Percentiles rank a stretch among this genome's conserved stretches.
Conservation (phyloP, 2,888 invertebrate genomes). For the Latrodectus hesperus region DNA sequence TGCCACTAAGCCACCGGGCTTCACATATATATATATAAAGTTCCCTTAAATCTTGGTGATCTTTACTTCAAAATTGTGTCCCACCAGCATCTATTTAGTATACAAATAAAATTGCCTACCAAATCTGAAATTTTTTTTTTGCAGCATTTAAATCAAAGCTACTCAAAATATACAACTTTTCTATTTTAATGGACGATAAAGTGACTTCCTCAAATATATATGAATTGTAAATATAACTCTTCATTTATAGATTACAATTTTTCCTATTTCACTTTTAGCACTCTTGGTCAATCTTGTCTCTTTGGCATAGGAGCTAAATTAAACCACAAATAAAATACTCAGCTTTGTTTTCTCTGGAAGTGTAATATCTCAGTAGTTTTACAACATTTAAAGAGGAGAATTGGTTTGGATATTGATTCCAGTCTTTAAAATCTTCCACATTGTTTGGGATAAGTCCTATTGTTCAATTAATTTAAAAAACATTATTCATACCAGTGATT, state of each 20-base stretch:
- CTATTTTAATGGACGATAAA: constrained; percentile 60
- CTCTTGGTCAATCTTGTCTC: constrained; percentile 21
- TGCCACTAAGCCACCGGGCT: too few relatives aligned
- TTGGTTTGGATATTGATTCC: too few relatives aligned
- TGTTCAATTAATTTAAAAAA: too few relatives aligned
- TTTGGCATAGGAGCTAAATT: constrained; percentile 63
- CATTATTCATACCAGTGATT: too few relatives aligned
- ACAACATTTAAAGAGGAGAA: too few relatives aligned
- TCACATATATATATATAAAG: too few relatives aligned
- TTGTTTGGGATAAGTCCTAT: too few relatives aligned
- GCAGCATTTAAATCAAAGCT: constrained; percentile 29
- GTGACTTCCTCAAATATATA: constrained; percentile 18
- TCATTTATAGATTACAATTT: not conserved
- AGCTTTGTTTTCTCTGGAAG: not conserved
- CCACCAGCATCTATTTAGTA: constrained; percentile 41
- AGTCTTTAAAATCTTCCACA: too few relatives aligned
- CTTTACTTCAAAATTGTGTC: constrained; percentile 33
- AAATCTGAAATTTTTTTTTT: constrained; percentile 29
- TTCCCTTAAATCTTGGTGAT: not conserved
- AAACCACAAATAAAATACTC: constrained; percentile 44
- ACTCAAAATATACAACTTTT: constrained; percentile 66
- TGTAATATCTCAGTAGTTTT: too few relatives aligned
- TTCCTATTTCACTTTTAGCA: constrained; percentile 11
- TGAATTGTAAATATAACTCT: constrained; percentile 45
- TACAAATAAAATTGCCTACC: constrained; percentile 35